Base-by-base conservation (phyloP, 2,888 invertebrate genomes). In the Abrostola triplasia region DNA sequence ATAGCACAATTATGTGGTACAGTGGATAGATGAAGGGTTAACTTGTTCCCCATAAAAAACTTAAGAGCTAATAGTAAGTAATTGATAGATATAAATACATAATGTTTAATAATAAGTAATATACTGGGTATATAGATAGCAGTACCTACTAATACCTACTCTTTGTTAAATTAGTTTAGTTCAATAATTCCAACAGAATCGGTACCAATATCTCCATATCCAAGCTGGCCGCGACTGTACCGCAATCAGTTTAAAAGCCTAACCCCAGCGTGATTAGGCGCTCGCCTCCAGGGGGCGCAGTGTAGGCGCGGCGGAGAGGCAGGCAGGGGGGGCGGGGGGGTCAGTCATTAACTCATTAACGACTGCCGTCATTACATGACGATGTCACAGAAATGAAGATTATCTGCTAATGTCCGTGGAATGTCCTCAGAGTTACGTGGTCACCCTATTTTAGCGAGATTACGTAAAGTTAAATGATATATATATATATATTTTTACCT, bases 171-270 rank as follows among this genome's bases (percentile, higher is more conserved):
- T n/a, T n/a, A n/a, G n/a, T n/a, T n/a, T n/a, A n/a, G n/a, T n/a
- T n/a, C n/a, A n/a, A n/a, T n/a, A n/a, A n/a, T n/a, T n/a, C n/a
- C n/a, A n/a, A n/a, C n/a, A 24, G 24, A 24, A 24, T 24, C 24
- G 24, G 24, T 24, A 24, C 24, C 6, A 54, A 64, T 63, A 59
- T 37, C 0, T 54, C 42, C 40, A 36, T 24, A 55, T 38, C 10
- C n/a, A 6, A 8, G 0, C 11, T 70, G 70, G 13, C 12, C 51
- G 13, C 36, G 72, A 77, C 8, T 65, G 66, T 80, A 79, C 75
- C 42, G 50, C 83, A 90, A 89, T 89, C 87, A 82, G 78, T 84
- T 77, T 86, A 84, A 89, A 88, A 90, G 89, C 84, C 80, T 84
- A 84, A 80, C 82, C 83, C 82, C 72, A 69, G 47, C 65, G 77